Percentiles rank a stretch among this genome's conserved stretches.
phyloP scores from a whole-genome alignment of 2,113 vertebrate species.

The pig (Sus scrofa) region T2T-Sscrofa CM000830.6:30150001-30150500 shows the following conservation, averaged over 20 bases:
- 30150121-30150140: not conserved
- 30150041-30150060: not conserved
- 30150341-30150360: not conserved
- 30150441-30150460: not conserved
- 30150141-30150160: not conserved
- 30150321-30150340: not conserved
- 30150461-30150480: not conserved
- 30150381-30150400: not conserved
- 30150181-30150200: not conserved
- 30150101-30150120: not conserved
- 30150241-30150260: no score
- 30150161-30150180: not conserved
- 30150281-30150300: no score
- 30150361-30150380: not conserved
- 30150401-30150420: not conserved
- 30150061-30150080: not conserved
- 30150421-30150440: constrained; percentile 29
- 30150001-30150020: not conserved
- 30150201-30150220: no score
- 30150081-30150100: not conserved
- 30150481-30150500: not conserved
- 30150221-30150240: no score
- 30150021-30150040: not conserved
- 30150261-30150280: no score
- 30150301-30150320: not conserved